A percentile compares a stretch with the other conserved stretches of the same genome.
Evolutionary conservation across 2,113 vertebrate species (phyloP).

Genomic region (Fukomys damarensis): DNA sequence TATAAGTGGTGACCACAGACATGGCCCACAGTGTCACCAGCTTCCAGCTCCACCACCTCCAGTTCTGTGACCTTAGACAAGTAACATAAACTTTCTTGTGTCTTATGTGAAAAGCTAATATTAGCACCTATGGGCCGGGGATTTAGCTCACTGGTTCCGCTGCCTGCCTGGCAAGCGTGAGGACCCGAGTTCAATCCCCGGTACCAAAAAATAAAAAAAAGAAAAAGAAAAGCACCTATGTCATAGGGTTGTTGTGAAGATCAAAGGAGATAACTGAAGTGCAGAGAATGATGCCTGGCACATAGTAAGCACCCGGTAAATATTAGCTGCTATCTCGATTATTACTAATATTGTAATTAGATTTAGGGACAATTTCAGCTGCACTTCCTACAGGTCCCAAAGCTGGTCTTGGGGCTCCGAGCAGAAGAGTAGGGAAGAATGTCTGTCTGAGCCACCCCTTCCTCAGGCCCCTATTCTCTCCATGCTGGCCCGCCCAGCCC

Average conservation of each 20-base stretch:
- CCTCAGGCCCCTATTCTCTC: conserved; percentile 59
- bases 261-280: background rate
- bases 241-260: background rate
- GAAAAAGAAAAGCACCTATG: too few relatives aligned
- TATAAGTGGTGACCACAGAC: background rate
- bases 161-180: too few relatives aligned
- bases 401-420: conserved; percentile 11
- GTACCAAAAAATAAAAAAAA: too few relatives aligned
- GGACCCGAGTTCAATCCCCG: too few relatives aligned
- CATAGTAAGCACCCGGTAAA: background rate
- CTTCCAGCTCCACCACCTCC: background rate
- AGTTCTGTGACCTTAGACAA: background rate
- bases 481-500: conserved; percentile 62
- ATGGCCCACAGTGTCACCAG: background rate
- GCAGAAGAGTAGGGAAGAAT: conserved; percentile 50
- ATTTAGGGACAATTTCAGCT: conserved; percentile 56
- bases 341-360: conserved; percentile 54
- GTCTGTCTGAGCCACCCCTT: background rate
- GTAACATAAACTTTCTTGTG: background rate
- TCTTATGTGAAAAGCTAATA: conserved; percentile 42
- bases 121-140: background rate
- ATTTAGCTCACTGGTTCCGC: too few relatives aligned
- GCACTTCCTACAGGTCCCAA: conserved; percentile 50
- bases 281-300: background rate
- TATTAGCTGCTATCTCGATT: background rate